Evolutionary conservation across 2,797 vertebrate species (phyloP).

Genomic region (Anabacerthia variegaticeps): DNA sequence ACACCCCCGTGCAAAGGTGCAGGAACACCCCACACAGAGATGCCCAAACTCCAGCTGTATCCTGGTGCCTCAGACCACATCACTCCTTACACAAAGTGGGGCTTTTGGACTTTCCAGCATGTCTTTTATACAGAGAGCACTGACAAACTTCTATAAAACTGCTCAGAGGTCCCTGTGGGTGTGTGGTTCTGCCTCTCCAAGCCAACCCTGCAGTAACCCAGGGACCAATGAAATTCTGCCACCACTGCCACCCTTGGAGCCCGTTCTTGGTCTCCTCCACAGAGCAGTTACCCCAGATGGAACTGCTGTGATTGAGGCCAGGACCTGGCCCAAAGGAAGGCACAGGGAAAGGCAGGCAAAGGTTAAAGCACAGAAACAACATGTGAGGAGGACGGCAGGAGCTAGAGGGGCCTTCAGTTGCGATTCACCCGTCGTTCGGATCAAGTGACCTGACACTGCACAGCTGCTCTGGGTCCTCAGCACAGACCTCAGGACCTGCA

Average conservation of each 20-base stretch:
- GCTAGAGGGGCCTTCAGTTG: neutral
- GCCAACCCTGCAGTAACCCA: neutral
- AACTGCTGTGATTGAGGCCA: neutral
- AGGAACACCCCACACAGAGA: neutral
- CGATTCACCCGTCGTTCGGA: neutral
- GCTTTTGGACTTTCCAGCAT: fast-evolving
- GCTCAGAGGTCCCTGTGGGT: neutral
- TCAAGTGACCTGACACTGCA: neutral
- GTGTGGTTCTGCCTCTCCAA: neutral
- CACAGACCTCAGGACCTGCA: neutral
- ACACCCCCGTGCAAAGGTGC: neutral
- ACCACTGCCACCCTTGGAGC: neutral
- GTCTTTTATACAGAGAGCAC: neutral
- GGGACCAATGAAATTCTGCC: neutral
- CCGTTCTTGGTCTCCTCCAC: neutral
- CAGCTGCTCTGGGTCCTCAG: neutral
- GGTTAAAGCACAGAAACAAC: neutral
- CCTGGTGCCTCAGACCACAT: neutral
- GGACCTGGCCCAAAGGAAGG: neutral
- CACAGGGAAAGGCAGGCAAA: neutral
- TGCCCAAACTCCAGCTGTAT: neutral
- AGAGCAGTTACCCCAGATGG: neutral
- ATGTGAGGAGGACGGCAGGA: neutral
- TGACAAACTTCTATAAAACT: neutral
- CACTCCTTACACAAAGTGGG: fast-evolving